Evolutionary conservation across 1,140 invertebrate genomes (phyloP), one percentile per base, ranked within the genome.

Genomic region (Drosophila nikananu): DNA sequence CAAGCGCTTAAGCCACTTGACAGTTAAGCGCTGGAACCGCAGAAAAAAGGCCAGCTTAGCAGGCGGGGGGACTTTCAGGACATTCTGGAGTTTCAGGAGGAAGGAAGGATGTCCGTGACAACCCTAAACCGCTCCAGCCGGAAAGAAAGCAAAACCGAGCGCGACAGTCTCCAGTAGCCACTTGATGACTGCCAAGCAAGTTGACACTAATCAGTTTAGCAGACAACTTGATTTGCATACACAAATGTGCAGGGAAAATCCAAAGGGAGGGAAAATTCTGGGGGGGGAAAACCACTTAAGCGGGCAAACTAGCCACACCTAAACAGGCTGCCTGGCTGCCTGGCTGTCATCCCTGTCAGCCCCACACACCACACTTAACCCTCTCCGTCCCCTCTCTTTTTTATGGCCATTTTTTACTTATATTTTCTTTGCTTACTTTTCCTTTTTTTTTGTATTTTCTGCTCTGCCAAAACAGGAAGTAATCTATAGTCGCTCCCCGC

Each of bases 401-500:
- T 27, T 42, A 9, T 19, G 0, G 35, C 32, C 17, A 25, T 57
- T 57, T 39, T 39, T 57, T 57, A 57, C 54, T 57, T 57, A 7
- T 57, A 57, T 57, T 57, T 59, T 58, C 49, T 27, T 37, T 12
- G 44, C 12, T 51, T 15, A 23, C 44, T 48, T 15, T 23, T 0
- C 2, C 35, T 37, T 19, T 32, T 44, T 32, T 57, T 12, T 54
- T 54, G 37, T 55, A n/a, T 39, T 49, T 30, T 21, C 44, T 37
- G 39, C 44, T 41, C 74, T 81, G 86, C 86, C 81, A 90, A 89
- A 89, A 90, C 86, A 89, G 86, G 86, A 89, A 89, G 86, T 89
- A 89, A 89, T 89, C 86, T 90, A 89, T 89, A 89, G 86, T 90
- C 86, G 86, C 86, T 73, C 46, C 52, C 54, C 86, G 81, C 81